Base-by-base conservation (phyloP, 1,140 invertebrate species). In the Metaphire vulgaris region DNA sequence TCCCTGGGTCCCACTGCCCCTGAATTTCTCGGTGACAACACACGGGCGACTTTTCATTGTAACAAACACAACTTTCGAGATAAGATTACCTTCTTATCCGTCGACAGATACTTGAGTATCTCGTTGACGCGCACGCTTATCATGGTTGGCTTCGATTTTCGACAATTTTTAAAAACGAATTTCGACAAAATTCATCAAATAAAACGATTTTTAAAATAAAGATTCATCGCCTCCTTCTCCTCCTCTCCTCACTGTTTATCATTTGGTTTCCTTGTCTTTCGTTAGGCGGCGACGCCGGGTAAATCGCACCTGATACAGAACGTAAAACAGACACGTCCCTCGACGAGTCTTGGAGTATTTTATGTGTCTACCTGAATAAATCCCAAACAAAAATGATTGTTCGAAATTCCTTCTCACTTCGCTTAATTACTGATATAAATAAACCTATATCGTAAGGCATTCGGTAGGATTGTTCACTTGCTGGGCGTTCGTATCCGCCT, bases 181-280 rank as follows among this genome's bases (percentile, higher is more conserved):
- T 56, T 21, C 6, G 41, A 56, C 6, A 56, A 56, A 12, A 56
- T 12, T 56, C 41, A 21, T 56, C 6, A 56, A 56, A 56, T 56
- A 6, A 6, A 21, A 56, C 21, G 6, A 56, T 12, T n/a, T n/a
- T n/a, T n/a, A n/a, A n/a, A n/a, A n/a, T n/a, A n/a, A n/a, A n/a
- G n/a, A n/a, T n/a, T n/a, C n/a, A n/a, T n/a, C n/a, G n/a, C n/a
- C n/a, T n/a, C n/a, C n/a, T n/a, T n/a, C n/a, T n/a, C n/a, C n/a
- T n/a, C n/a, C n/a, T n/a, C n/a, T n/a, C n/a, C n/a, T 56, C 41
- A 56, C 41, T 56, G 41, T 56, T 56, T 56, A 56, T 56, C 41
- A 56, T 56, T 56, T 56, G 41, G 6, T 56, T 56, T 56, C 41
- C 6, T 56, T 56, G 6, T 56, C 41, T 21, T 56, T 21, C 41